Evolutionary conservation across 2,797 vertebrate species (phyloP), one percentile per base, ranked within the genome.

Genomic region (Ciconia nigra): DNA sequence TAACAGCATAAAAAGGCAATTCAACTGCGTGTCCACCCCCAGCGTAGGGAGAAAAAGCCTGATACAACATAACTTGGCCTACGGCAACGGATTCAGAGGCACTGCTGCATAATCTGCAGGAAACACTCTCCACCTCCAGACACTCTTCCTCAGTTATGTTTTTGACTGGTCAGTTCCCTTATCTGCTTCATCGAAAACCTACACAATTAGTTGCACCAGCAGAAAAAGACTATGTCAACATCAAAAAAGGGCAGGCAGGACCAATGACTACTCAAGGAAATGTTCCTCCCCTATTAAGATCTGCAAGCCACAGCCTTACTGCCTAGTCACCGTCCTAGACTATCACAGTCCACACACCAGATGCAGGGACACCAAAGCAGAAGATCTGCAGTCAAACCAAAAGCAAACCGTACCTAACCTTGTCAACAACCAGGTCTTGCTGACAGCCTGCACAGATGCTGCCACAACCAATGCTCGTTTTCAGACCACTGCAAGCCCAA

Each of bases 401-500:
- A 26, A 66, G 4, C 59, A 62, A 93, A 94, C 6, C 5, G 1
- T 21, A 47, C 15, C 35, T 44, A 70, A 49, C 26, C 37, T 63
- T 16, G 24, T 51, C 55, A 67, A 66, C 65, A 90, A 9, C 20
- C 47, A 49, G 29, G 59, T 63, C 31, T 84, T 13, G 3, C 33
- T 3, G 2, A 41, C 41, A 81, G 65, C 22, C 52, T 58, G 33
- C 54, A n/a, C n/a, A 59, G 63, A 37, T 33, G 24, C 49, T 81
- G 49, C 49, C 69, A 31, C 35, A 46, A 54, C 49, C 61, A 80
- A 70, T 39, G 37, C 37, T 39, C 26, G 22, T 57, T 81, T 69
- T 52, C 93, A 94, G 72, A 63, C 9, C 65, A 83, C 79, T 65
- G 42, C 70, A 90, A 83, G 80, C 26, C 33, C 85, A 83, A 66